Conservation (phyloP, 2,888 invertebrate species). For the Ellobium chinense region DNA sequence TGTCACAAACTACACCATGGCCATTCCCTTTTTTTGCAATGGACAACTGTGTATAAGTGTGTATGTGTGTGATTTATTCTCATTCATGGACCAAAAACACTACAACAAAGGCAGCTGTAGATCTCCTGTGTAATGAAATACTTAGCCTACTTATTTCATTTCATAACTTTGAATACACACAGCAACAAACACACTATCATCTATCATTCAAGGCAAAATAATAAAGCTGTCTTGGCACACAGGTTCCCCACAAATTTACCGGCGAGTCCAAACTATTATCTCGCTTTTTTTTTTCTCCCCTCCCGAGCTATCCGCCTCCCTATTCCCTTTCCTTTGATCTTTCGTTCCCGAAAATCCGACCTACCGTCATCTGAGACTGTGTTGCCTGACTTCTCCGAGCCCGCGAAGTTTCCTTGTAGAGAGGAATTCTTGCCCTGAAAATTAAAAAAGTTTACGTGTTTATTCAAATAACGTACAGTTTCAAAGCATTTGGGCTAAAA, state of each 20-base stretch:
- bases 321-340: constrained; percentile 23
- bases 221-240: neutral
- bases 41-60: too few species aligned
- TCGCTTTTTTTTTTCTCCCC: neutral
- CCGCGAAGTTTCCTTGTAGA: constrained; percentile 62
- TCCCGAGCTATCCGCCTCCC: neutral
- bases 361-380: constrained; percentile 69
- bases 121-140: too few species aligned
- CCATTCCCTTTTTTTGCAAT: too few species aligned
- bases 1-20: too few species aligned
- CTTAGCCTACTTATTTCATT: too few species aligned
- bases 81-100: too few species aligned
- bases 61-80: too few species aligned
- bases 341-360: constrained; percentile 49
- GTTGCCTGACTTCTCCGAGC: constrained; percentile 64
- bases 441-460: constrained; percentile 34
- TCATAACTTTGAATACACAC: too few species aligned
- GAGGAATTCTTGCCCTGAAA: constrained; percentile 68
- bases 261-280: neutral
- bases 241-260: neutral
- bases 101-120: too few species aligned
- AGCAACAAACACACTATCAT: too few species aligned
- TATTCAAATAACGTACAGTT: constrained; percentile 17
- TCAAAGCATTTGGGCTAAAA: neutral
- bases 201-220: too few species aligned